These are phyloP conservation scores for Rhegmatorhina hoffmannsi DNA, from an alignment of 2,113 vertebrate species.

Conservation along the genomic window DNA sequence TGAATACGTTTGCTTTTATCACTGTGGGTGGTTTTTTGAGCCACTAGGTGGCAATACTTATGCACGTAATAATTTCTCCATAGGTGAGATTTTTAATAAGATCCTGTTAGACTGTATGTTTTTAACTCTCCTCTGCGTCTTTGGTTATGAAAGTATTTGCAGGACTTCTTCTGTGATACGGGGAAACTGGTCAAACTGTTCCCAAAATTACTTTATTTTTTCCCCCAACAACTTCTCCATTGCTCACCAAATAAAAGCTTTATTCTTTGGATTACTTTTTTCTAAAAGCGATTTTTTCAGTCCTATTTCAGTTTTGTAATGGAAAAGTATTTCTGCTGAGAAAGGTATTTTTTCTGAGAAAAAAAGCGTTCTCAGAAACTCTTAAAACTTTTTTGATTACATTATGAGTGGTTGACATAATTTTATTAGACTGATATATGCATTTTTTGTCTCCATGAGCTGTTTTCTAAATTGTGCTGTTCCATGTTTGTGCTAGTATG, in stretches of 20 bases:
- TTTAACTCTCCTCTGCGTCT: not conserved
- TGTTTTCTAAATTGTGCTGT: not conserved
- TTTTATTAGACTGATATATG: not conserved
- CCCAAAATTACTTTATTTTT: not conserved
- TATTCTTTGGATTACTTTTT: not conserved
- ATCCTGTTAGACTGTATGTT: not conserved
- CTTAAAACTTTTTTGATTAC: not conserved
- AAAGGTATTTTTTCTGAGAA: not conserved
- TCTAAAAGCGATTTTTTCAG: not conserved
- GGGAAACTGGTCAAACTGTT: not conserved
- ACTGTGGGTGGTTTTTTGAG: rapidly evolving
- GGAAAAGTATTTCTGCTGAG: not conserved
- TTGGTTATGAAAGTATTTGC: not conserved
- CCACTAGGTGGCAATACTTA: conserved; percentile 41
- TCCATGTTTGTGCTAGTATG: not conserved
- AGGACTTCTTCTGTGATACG: not conserved
- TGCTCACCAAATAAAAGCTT: not conserved
- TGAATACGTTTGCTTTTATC: not conserved
- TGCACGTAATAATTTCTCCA: rapidly evolving
- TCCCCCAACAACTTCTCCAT: not conserved
- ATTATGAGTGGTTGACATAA: not conserved
- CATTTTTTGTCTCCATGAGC: not conserved
- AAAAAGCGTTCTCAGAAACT: not conserved
- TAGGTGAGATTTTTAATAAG: not conserved
- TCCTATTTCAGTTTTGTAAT: not conserved